Conservation (phyloP, 2,888 invertebrate genomes). For the Odontocerum albicorne region DNA sequence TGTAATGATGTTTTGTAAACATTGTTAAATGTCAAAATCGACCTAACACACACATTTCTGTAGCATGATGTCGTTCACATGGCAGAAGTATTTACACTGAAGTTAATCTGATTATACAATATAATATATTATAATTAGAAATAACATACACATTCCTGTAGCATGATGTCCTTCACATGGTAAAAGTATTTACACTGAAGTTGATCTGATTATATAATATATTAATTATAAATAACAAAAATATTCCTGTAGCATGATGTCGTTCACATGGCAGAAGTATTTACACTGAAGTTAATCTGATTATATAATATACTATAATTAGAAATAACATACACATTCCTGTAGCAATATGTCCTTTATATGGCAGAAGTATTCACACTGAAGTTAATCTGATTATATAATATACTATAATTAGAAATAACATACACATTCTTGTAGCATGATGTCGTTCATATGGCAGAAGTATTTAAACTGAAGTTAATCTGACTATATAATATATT, state of each 20-base stretch:
- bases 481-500: background rate
- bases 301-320: background rate
- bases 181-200: background rate
- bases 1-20: slow-evolving; percentile 47
- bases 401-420: background rate
- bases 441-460: slow-evolving; percentile 12
- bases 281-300: slow-evolving; percentile 41
- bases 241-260: slow-evolving; percentile 17
- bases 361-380: background rate
- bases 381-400: background rate
- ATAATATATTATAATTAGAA: background rate
- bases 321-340: background rate
- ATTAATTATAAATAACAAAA: background rate
- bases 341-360: background rate
- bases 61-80: background rate
- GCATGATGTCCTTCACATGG: background rate
- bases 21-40: slow-evolving; percentile 32
- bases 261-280: slow-evolving; percentile 39
- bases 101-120: background rate
- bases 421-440: slow-evolving; percentile 18
- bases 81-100: background rate
- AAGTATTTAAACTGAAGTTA: slow-evolving; percentile 48
- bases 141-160: background rate
- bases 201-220: background rate
- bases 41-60: background rate